Percentiles rank a stretch among this genome's conserved stretches.
Evolutionary conservation across 2,888 invertebrate genomes (phyloP).

Genomic region (Drosophila formosana): DNA sequence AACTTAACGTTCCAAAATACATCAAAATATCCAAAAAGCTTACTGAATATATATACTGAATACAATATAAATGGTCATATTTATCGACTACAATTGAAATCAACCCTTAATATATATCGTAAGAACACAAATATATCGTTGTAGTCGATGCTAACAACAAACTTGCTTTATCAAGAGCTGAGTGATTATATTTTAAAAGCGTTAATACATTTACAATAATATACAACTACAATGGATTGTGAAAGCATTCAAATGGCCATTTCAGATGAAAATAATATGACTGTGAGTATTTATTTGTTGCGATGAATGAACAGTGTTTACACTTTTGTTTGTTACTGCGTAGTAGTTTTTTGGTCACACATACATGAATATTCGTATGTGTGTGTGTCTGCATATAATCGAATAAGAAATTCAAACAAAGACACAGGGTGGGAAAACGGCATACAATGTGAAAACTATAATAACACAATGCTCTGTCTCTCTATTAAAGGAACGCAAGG

Average conservation of each 20-base stretch:
- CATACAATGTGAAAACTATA: neutral
- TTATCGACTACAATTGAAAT: neutral
- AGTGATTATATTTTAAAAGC: neutral
- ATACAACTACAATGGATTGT: constrained; percentile 76
- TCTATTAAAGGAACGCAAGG: constrained; percentile 87
- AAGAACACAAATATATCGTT: neutral
- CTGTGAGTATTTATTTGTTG: constrained; percentile 62
- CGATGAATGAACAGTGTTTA: neutral
- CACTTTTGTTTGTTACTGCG: constrained; percentile 33
- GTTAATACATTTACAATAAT: constrained; percentile 1
- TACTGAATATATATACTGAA: neutral
- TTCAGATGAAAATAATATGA: constrained; percentile 80
- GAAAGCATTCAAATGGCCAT: constrained; percentile 83
- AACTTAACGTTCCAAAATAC: neutral
- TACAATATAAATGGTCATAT: neutral
- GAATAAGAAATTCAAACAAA: constrained; percentile 10
- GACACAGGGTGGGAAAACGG: neutral
- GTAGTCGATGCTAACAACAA: neutral
- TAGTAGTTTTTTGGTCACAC: constrained; percentile 20
- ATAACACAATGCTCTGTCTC: neutral
- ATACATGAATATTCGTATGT: neutral
- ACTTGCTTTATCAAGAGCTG: too few relatives aligned
- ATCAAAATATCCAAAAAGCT: neutral
- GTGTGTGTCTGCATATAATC: neutral
- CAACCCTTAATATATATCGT: constrained; percentile 12